Evolutionary conservation across 2,113 vertebrate species (phyloP), one percentile per base, ranked within the genome.

Genomic region (Tichodroma muraria): DNA sequence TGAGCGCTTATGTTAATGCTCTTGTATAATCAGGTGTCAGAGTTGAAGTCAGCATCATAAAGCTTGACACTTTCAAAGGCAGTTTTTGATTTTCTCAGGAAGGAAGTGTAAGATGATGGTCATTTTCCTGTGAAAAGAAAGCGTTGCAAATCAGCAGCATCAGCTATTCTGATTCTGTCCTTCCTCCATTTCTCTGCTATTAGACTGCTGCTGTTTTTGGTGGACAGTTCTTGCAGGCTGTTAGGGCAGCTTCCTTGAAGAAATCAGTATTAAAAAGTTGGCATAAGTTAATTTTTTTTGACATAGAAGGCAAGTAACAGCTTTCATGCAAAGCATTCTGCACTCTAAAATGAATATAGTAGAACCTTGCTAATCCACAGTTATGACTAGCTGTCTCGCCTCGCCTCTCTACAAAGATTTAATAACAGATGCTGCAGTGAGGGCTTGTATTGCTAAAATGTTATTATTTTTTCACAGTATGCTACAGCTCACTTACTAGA

Each of bases 341-440:
- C 35, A 13, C 71, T 85, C 64, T 53, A 15, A 91, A 92, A 27
- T 0, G 71, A 81, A 49, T 47, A 42, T 10, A 85, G 89, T 76
- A 85, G 88, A 90, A 84, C 85, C 85, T 93, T 81, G 76, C 90
- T 94, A 95, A 96, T 93, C 93, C 93, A 56, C 82, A 27, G 85
- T 94, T 92, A 92, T 84, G 90, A 88, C 80, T 79, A 44, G 87
- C 59, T 52, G 93, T 91, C 84, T 95, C 80, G 89, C 80, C 82
- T 83, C 15, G 38, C 76, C 72, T 95, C 83, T 80, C 72, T 86
- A 88, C 88, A 90, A 95, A 96, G 93, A 92, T 97, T 94, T 95
- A 96, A 92, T 94, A 96, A 85, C 88, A 93, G 94, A 97, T 96
- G 93, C 88, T 93, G 92, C 90, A 93, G 82, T 20, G 31, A 71